Evolutionary conservation across 2,888 invertebrate genomes (phyloP).

Genomic region (Zeuzera pyrina): DNA sequence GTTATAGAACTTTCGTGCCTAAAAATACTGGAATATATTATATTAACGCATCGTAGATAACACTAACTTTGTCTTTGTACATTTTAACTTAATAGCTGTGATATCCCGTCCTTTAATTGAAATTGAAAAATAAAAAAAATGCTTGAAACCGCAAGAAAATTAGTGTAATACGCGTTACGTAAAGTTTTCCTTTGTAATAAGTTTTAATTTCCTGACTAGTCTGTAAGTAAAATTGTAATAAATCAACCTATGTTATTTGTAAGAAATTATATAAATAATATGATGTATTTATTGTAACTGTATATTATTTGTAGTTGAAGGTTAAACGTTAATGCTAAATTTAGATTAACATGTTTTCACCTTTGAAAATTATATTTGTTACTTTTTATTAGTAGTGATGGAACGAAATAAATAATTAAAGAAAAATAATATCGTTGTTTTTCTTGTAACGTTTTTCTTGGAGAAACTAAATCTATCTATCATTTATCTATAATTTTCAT

Average conservation of each 20-base stretch:
- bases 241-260: conserved; percentile 23
- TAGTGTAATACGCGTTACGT: conserved; percentile 21
- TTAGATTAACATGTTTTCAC: conserved; percentile 40
- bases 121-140: conserved; percentile 22
- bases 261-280: conserved; percentile 33
- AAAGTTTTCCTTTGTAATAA: conserved; percentile 8
- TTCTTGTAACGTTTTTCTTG: too few relatives aligned
- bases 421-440: conserved; percentile 10
- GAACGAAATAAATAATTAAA: conserved; percentile 43
- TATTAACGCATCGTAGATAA: conserved; percentile 11
- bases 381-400: conserved; percentile 35
- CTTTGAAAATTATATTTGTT: conserved; percentile 45
- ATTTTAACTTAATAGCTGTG: conserved; percentile 63
- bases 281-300: conserved; percentile 53
- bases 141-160: conserved; percentile 19
- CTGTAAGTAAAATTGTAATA: conserved; percentile 32
- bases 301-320: conserved; percentile 29
- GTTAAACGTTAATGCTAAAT: conserved; percentile 32
- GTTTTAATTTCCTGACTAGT: conserved; percentile 51
- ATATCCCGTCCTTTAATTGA: conserved; percentile 46
- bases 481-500: conserved; percentile 10
- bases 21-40: conserved; percentile 23
- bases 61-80: conserved; percentile 23
- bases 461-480: too few relatives aligned
- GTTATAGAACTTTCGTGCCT: conserved; percentile 33